phyloP scores from a whole-genome alignment of 1,140 invertebrate species.

The Gonioctena quinquepunctata region DNA sequence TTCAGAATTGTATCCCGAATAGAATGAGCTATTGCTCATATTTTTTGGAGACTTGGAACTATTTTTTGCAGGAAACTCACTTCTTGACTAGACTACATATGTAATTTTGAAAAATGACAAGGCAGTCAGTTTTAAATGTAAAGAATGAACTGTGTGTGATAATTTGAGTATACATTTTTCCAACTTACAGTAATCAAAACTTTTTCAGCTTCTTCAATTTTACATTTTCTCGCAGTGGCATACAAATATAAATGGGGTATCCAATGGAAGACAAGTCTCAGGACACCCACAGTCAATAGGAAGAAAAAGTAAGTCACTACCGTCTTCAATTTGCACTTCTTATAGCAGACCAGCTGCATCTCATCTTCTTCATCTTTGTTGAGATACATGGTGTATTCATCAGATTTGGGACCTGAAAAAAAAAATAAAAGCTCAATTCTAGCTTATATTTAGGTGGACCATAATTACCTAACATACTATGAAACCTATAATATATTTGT shows the following conservation, averaged over 20 bases:
- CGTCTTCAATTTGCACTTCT: constrained; percentile 58
- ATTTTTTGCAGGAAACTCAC: too few species aligned
- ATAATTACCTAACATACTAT: neutral
- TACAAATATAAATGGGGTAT: constrained; percentile 79
- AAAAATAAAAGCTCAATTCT: neutral
- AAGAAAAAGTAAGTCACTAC: constrained; percentile 68
- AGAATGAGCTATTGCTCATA: too few species aligned
- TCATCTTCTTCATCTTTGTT: constrained; percentile 72
- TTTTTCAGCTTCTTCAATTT: constrained; percentile 72
- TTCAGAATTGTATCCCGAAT: too few species aligned
- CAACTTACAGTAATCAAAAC: constrained; percentile 76
- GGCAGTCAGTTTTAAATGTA: too few species aligned
- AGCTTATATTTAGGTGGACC: neutral
- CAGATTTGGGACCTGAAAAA: neutral
- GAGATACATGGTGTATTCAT: constrained; percentile 56
- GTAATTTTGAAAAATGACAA: too few species aligned
- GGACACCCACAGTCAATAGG: constrained; percentile 70
- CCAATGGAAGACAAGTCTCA: constrained; percentile 86
- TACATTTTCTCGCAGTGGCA: constrained; percentile 71
- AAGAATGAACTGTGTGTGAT: too few species aligned
- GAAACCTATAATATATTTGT: neutral
- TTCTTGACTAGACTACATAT: too few species aligned
- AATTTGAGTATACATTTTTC: neutral
- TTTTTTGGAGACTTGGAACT: too few species aligned
- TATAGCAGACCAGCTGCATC: constrained; percentile 72